A percentile compares a stretch with the other conserved stretches of the same genome.
Conservation (phyloP, 1,140 invertebrate genomes). For the Agrilus planipennis region DNA sequence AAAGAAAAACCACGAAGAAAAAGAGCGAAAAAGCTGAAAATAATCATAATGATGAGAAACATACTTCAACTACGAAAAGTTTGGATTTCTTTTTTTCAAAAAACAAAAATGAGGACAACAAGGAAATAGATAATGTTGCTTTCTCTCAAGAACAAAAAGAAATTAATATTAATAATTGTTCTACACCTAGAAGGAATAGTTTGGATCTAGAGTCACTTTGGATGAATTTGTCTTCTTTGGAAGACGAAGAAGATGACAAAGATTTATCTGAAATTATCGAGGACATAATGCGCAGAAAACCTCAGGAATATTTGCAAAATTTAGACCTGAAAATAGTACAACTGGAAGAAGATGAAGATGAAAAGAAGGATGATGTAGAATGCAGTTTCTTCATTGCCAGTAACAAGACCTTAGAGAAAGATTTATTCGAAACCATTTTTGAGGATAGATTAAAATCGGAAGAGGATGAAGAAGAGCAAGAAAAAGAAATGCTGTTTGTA, state of each 20-base stretch:
- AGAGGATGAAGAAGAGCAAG: not conserved
- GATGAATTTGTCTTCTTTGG: too few species aligned
- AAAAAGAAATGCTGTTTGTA: too few species aligned
- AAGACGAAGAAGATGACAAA: slow-evolving; percentile 35
- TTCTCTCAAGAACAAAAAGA: not conserved
- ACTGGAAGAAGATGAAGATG: not conserved
- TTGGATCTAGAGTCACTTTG: slow-evolving; percentile 35
- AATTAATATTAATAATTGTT: slow-evolving; percentile 13
- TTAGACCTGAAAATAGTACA: not conserved
- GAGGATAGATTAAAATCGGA: not conserved
- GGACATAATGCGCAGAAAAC: slow-evolving; percentile 7
- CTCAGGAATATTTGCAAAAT: slow-evolving; percentile 6
- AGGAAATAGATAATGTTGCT: too few species aligned
- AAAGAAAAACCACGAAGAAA: too few species aligned
- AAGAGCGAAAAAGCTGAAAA: too few species aligned
- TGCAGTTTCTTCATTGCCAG: slow-evolving; percentile 20
- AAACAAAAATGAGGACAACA: too few species aligned
- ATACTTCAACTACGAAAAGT: too few species aligned
- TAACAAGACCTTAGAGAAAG: slow-evolving; percentile 15
- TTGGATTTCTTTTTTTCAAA: too few species aligned
- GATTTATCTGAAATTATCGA: slow-evolving; percentile 47
- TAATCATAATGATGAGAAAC: too few species aligned
- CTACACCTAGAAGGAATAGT: slow-evolving; percentile 28
- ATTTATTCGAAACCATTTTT: slow-evolving; percentile 27
- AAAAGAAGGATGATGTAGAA: not conserved